phyloP scores from a whole-genome alignment of 2,797 vertebrate genomes.

The Silurus aristotelis region DNA sequence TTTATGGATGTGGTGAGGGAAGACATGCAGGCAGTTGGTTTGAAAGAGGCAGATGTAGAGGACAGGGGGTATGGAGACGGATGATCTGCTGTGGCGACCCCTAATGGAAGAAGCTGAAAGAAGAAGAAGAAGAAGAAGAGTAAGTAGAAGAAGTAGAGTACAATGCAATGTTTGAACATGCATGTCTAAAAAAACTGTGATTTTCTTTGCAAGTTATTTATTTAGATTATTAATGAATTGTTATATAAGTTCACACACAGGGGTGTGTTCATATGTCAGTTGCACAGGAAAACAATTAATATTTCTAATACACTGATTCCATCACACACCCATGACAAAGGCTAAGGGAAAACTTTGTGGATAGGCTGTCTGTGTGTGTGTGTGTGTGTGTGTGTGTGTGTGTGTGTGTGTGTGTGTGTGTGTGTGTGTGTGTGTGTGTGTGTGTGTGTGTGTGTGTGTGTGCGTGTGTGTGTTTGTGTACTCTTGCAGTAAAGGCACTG shows the following conservation, averaged over 20 bases:
- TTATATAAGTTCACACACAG: not conserved
- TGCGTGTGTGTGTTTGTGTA: not conserved
- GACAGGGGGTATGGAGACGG: too few species aligned
- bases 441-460: not conserved
- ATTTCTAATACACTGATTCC: not conserved
- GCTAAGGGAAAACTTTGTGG: not conserved
- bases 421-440: not conserved
- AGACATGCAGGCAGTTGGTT: too few species aligned
- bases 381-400: not conserved
- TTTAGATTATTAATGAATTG: not conserved
- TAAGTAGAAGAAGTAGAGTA: not conserved
- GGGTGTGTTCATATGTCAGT: not conserved
- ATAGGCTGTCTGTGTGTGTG: not conserved
- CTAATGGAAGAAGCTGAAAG: too few species aligned
- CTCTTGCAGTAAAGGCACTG: not conserved
- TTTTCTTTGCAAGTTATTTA: too few species aligned
- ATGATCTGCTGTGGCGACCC: too few species aligned
- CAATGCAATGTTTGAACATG: not conserved
- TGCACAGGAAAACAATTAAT: not conserved
- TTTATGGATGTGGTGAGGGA: too few species aligned
- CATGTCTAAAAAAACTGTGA: not conserved
- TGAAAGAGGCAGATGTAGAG: too few species aligned
- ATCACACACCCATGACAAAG: not conserved
- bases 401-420: not conserved
- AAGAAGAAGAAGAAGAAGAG: too few species aligned